phyloP scores from a whole-genome alignment of 2,797 vertebrate species.

The Hafferia zeledoni region DNA sequence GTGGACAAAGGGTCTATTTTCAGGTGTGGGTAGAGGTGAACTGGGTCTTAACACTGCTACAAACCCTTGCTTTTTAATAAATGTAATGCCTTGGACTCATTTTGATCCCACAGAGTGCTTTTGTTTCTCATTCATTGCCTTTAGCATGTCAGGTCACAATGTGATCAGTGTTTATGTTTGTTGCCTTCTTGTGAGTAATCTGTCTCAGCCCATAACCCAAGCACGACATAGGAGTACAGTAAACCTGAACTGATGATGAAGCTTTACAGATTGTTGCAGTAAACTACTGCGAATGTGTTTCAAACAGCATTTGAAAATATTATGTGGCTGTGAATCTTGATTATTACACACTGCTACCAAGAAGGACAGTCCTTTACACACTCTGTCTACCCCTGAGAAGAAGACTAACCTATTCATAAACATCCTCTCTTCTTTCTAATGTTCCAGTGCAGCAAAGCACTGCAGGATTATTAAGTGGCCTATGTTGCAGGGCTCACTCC shows the following conservation, averaged over 20 bases:
- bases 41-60: neutral
- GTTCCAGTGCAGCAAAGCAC: neutral
- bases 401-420: neutral
- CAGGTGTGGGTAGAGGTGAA: accelerated
- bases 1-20: neutral
- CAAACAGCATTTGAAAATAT: conserved; percentile 42
- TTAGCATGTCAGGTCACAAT: neutral
- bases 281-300: neutral
- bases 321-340: neutral
- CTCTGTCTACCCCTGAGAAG: neutral
- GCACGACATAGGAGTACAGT: neutral
- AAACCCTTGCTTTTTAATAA: neutral
- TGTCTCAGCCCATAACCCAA: neutral
- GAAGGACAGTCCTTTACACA: neutral
- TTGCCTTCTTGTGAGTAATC: neutral
- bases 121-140: neutral
- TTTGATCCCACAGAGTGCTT: neutral
- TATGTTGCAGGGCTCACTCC: neutral
- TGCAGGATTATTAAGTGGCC: neutral
- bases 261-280: conserved; percentile 19
- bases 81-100: neutral
- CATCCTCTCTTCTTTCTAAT: neutral
- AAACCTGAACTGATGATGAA: neutral
- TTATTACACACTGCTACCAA: neutral
- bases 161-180: neutral